These are phyloP conservation scores for Phaonia tiefii DNA, from an alignment of 2,888 invertebrate genomes.

Conservation along the genomic window DNA sequence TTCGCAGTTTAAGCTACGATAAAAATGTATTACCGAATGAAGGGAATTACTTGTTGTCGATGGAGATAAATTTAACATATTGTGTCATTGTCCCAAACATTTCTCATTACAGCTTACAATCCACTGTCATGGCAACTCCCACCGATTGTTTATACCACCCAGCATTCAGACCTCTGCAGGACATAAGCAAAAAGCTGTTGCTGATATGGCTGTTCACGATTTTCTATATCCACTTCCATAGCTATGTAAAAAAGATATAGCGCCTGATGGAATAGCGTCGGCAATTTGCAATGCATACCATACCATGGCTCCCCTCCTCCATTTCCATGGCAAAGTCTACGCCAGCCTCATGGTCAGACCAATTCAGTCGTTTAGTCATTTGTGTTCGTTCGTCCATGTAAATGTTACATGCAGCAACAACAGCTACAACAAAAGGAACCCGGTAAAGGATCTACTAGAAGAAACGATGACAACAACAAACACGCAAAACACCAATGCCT, in stretches of 20 bases:
- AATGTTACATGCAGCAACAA: conserved; percentile 20
- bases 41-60: no score
- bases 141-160: no score
- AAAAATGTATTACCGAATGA: no score
- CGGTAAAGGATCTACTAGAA: neutral
- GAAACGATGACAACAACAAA: conserved; percentile 34
- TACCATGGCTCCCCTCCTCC: neutral
- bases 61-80: no score
- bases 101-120: no score
- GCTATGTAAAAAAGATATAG: no score
- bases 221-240: neutral
- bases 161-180: neutral
- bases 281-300: conserved; percentile 61
- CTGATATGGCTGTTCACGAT: neutral
- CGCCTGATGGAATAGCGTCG: neutral
- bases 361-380: conserved; percentile 41
- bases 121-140: no score
- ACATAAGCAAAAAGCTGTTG: neutral
- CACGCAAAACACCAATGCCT: conserved; percentile 41
- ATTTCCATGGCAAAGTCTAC: conserved; percentile 40
- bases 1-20: no score
- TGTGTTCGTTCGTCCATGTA: conserved; percentile 16
- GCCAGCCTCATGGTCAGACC: conserved; percentile 52
- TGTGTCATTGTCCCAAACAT: no score
- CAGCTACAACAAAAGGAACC: neutral